Percentiles rank a stretch among this genome's conserved stretches.
Evolutionary conservation across 2,113 vertebrate genomes (phyloP).

Genomic region (Lycaon pictus): DNA sequence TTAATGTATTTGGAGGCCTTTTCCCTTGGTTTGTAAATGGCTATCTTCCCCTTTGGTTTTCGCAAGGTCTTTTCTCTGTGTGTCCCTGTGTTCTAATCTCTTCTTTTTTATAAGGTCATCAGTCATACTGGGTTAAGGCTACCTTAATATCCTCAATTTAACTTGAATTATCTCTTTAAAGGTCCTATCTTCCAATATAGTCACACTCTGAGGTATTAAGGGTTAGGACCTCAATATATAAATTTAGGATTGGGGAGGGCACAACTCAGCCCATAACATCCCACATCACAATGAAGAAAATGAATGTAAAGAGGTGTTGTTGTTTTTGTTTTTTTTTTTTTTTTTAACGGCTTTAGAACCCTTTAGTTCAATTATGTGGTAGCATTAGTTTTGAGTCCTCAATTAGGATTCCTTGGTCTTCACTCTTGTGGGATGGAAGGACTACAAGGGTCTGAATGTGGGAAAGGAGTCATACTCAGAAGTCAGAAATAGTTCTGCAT

Average conservation of each 20-base stretch:
- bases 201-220: not conserved
- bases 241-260: not conserved
- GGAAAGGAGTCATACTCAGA: not conserved
- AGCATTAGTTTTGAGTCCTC: not conserved
- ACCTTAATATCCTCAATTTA: not conserved
- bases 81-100: not conserved
- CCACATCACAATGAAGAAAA: not conserved
- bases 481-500: not conserved
- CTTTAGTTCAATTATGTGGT: not conserved
- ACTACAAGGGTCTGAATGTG: not conserved
- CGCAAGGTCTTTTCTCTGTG: not conserved
- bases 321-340: not conserved
- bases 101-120: not conserved
- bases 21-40: not conserved
- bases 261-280: not conserved
- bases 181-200: not conserved
- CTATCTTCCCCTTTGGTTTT: not conserved
- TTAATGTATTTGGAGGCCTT: not conserved
- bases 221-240: not conserved
- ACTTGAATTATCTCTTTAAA: not conserved
- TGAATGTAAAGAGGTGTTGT: not conserved
- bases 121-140: not conserved
- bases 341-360: not conserved
- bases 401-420: not conserved
- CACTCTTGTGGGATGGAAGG: not conserved